Percentiles rank a stretch among this genome's conserved stretches.
phyloP scores from a whole-genome alignment of 2,113 vertebrate genomes.

The Trochalopteron elliotii region DNA sequence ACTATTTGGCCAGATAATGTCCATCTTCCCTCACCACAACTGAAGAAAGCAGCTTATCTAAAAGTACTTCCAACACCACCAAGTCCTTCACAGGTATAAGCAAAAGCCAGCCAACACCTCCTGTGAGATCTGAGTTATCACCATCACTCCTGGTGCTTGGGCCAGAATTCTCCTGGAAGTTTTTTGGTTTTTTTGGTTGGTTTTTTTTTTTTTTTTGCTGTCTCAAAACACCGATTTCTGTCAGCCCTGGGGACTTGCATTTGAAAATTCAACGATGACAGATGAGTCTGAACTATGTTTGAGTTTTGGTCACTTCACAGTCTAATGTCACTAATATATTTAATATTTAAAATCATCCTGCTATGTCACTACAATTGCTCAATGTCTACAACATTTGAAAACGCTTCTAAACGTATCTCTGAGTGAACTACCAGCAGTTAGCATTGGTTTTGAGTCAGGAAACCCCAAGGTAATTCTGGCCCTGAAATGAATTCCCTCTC shows the following conservation, averaged over 20 bases:
- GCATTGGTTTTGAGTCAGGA: neutral
- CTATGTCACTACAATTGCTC: neutral
- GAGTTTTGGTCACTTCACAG: slow-evolving; percentile 17
- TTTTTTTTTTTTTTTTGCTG: neutral
- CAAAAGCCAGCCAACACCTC: slow-evolving; percentile 24
- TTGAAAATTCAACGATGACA: neutral
- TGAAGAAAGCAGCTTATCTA: slow-evolving; percentile 54
- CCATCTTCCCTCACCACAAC: slow-evolving; percentile 40
- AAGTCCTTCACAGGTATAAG: slow-evolving; percentile 28
- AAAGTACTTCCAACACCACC: slow-evolving; percentile 3
- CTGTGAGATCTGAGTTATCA: neutral
- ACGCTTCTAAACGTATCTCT: neutral
- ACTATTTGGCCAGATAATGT: slow-evolving; percentile 51
- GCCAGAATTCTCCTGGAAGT: slow-evolving; percentile 2
- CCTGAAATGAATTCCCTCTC: neutral
- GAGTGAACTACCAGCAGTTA: neutral
- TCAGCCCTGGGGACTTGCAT: neutral
- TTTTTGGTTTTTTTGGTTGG: neutral
- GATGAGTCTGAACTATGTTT: neutral
- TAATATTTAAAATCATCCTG: slow-evolving; percentile 17
- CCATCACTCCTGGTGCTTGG: neutral
- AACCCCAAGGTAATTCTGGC: neutral
- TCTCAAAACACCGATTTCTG: neutral
- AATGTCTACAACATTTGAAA: slow-evolving; percentile 1
- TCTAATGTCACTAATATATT: neutral